phyloP scores from a whole-genome alignment of 2,797 vertebrate species.

The Cryptoblepharus egeriae region DNA sequence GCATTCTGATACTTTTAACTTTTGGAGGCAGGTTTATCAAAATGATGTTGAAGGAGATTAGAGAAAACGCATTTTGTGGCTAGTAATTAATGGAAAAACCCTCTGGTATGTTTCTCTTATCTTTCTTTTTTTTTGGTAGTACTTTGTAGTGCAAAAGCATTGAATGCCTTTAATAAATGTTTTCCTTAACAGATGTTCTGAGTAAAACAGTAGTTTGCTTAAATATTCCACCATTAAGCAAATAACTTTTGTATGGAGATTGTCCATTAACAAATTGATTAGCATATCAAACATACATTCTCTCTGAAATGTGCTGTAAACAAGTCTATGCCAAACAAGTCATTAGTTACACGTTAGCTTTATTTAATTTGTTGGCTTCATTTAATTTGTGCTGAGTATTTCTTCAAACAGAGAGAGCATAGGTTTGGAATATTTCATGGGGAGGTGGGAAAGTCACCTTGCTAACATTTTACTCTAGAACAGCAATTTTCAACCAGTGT shows the following conservation, averaged over 20 bases:
- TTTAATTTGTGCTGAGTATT: slow-evolving; percentile 13
- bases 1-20: slow-evolving; percentile 42
- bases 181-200: slow-evolving; percentile 44
- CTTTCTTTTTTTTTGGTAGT: slow-evolving; percentile 3
- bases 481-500: no score
- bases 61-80: slow-evolving; percentile 46
- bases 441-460: background rate
- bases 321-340: slow-evolving; percentile 6
- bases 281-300: slow-evolving; percentile 54
- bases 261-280: slow-evolving; percentile 49
- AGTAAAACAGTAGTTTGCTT: slow-evolving; percentile 46
- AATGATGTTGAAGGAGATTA: slow-evolving; percentile 44
- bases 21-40: slow-evolving; percentile 43
- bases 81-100: slow-evolving; percentile 29
- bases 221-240: slow-evolving; percentile 55
- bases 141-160: slow-evolving; percentile 50
- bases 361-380: background rate
- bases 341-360: background rate
- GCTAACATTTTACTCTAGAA: background rate
- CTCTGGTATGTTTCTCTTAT: slow-evolving; percentile 38
- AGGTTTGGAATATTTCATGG: slow-evolving; percentile 7
- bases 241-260: slow-evolving; percentile 45
- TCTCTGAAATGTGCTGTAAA: slow-evolving; percentile 29
- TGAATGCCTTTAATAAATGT: slow-evolving; percentile 18
- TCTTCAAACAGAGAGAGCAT: fast-evolving